Conservation (phyloP, 2,113 vertebrate genomes). For the Ochotona princeps region DNA sequence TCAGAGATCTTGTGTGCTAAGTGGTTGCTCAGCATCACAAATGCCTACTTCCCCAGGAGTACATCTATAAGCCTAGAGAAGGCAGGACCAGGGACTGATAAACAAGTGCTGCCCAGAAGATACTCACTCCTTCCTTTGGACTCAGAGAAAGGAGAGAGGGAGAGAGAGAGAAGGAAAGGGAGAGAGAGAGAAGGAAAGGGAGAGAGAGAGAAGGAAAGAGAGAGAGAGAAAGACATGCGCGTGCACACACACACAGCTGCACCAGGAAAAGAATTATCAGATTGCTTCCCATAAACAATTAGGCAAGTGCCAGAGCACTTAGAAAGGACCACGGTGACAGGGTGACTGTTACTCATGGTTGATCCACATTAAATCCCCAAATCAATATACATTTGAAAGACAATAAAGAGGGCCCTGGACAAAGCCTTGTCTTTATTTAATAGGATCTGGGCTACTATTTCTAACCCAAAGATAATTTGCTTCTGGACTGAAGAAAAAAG, state of each 20-base stretch:
- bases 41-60: no score
- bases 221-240: no score
- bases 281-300: conserved; percentile 4
- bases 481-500: conserved; percentile 46
- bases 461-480: conserved; percentile 30
- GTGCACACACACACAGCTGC: not conserved
- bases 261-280: not conserved
- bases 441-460: conserved; percentile 19
- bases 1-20: no score
- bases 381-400: conserved; percentile 33
- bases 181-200: no score
- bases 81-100: no score
- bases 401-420: not conserved
- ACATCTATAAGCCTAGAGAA: not conserved
- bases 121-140: not conserved
- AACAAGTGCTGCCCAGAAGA: not conserved
- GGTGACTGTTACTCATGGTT: not conserved
- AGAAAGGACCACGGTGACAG: not conserved
- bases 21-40: no score
- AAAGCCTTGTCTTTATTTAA: conserved; percentile 38
- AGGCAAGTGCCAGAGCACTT: not conserved
- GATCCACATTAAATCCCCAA: conserved; percentile 16
- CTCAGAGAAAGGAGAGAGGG: not conserved
- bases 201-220: no score
- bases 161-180: not conserved